A percentile compares a stretch with the other conserved stretches of the same genome.
phyloP scores from a whole-genome alignment of 2,113 vertebrate genomes.

The Rissa tridactyla region DNA sequence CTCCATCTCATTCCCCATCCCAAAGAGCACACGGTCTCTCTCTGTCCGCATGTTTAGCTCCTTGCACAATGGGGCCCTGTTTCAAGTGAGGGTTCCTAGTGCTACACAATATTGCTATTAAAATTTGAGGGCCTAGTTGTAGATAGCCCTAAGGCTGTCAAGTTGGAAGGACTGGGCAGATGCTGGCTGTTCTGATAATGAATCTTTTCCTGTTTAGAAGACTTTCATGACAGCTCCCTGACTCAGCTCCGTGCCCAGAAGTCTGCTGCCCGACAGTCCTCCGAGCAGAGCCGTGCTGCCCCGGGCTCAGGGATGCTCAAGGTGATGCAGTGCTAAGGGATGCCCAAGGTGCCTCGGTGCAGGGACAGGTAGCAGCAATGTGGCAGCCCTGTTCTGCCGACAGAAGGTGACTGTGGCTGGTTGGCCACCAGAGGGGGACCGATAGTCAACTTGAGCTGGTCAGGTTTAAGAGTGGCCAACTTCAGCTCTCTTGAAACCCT shows the following conservation, averaged over 20 bases:
- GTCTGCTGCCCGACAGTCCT: not conserved
- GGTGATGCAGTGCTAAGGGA: not conserved
- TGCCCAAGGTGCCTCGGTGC: not conserved
- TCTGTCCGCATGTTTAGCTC: not conserved
- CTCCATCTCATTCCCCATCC: not conserved
- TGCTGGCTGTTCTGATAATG: not conserved
- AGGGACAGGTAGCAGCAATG: rapidly evolving
- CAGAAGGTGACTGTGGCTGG: not conserved
- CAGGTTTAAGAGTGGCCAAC: not conserved
- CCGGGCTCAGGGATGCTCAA: not conserved
- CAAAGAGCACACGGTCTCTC: not conserved
- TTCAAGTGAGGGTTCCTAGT: not conserved
- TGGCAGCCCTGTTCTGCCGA: not conserved
- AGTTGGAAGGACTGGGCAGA: not conserved
- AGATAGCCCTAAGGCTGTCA: not conserved
- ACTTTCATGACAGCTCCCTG: not conserved
- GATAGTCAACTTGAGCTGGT: not conserved
- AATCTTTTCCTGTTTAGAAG: not conserved
- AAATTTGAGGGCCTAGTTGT: not conserved
- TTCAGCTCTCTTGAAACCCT: not conserved
- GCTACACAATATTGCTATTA: not conserved
- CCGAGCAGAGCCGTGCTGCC: not conserved
- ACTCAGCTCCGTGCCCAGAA: not conserved
- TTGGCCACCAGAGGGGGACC: constrained; percentile 57
- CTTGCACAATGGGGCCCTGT: not conserved